Evolutionary conservation across 2,888 invertebrate species (phyloP), one percentile per base, ranked within the genome.

Genomic region (Caradrina kadenii): DNA sequence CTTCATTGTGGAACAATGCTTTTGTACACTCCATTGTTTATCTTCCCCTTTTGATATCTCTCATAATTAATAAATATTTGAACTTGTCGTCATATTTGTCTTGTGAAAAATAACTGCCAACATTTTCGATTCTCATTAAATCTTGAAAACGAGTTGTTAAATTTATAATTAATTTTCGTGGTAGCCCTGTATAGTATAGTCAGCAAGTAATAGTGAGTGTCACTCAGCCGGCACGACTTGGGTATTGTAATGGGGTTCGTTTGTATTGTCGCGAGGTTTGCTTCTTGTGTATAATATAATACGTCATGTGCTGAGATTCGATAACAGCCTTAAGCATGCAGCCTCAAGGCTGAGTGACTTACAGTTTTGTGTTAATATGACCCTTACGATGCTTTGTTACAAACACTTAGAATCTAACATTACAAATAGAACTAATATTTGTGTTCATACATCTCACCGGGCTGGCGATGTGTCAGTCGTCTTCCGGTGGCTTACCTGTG

Each of bases 401-500:
- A 10, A 53, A 61, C 11, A 26, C 31, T 39, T 5, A 45, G 17
- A 45, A 45, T 45, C 5, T 45, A 39, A 39, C 39, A 0, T 39
- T 13, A 45, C 6, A 45, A 45, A 45, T 45, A 45, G 2, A 45
- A 45, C 17, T 45, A 3, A 45, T 5, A 5, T 5, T 45, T 17
- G 35, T 13, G 35, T 35, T 17, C 0, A 59, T 35, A 3, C 2
- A 26, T 48, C 59, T 48, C 52, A 60, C 53, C 63, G 2, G 1
- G 11, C 15, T 26, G 42, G 45, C 19, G 49, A n/a, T 35, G n/a
- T 4, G 15, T 11, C 11, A 15, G 3, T 1, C 3, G 54, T 19
- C 45, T 15, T 45, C 6, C 11, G 45, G 4, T 15, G 5, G 39
- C 22, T 50, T 70, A 74, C 74, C 74, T 74, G 74, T 52, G 76